phyloP scores from a whole-genome alignment of 2,113 vertebrate genomes.

The Mugil cephalus region DNA sequence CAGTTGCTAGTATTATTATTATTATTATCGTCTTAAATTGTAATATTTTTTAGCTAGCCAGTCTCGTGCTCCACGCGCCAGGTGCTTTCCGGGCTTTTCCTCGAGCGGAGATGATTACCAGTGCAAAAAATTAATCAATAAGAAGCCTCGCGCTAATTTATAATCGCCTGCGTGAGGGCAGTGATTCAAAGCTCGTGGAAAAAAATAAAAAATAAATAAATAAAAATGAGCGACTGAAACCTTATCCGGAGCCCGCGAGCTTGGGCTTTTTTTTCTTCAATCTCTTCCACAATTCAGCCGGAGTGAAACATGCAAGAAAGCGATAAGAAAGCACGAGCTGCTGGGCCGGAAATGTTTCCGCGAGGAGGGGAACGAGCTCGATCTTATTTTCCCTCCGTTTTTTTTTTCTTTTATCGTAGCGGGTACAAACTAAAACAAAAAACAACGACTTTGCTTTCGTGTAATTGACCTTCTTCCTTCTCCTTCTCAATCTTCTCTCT shows the following conservation, averaged over 20 bases:
- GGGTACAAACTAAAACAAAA: conserved; percentile 40
- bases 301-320: conserved; percentile 38
- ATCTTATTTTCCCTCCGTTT: background rate
- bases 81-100: conserved; percentile 59
- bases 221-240: conserved; percentile 68
- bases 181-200: conserved; percentile 65
- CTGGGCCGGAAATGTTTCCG: conserved; percentile 60
- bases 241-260: conserved; percentile 60
- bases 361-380: conserved; percentile 6
- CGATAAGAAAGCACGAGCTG: conserved; percentile 56
- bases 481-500: conserved; percentile 2
- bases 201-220: too few relatives aligned
- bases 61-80: conserved; percentile 25
- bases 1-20: conserved; percentile 19
- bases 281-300: background rate
- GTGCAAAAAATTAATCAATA: conserved; percentile 80
- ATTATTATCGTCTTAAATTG: conserved; percentile 36
- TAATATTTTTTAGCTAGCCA: conserved; percentile 27
- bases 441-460: conserved; percentile 55
- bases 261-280: conserved; percentile 1
- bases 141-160: conserved; percentile 71
- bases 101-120: conserved; percentile 69
- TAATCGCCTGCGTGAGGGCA: conserved; percentile 65
- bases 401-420: conserved; percentile 39
- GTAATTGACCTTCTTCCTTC: conserved; percentile 68